A percentile compares a stretch with the other conserved stretches of the same genome.
Evolutionary conservation across 2,797 vertebrate genomes (phyloP).

Genomic region (Sebastes cheni): DNA sequence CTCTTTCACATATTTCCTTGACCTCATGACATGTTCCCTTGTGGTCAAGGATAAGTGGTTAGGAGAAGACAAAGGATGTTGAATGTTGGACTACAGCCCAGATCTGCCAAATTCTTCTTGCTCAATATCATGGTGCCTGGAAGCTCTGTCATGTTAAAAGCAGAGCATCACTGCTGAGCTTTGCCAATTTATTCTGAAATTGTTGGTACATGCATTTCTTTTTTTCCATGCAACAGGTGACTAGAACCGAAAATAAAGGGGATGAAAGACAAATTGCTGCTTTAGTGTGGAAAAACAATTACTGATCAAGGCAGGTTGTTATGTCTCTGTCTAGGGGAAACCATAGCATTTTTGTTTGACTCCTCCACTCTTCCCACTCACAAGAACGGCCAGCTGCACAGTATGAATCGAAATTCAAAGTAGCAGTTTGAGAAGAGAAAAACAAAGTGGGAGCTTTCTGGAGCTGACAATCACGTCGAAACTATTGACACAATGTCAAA

Average conservation of each 20-base stretch:
- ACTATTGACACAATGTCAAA: background rate
- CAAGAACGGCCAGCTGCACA: background rate
- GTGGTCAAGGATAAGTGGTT: background rate
- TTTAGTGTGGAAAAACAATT: slow-evolving; percentile 3
- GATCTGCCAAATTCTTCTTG: slow-evolving; percentile 10
- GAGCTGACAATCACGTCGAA: background rate
- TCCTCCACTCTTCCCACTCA: background rate
- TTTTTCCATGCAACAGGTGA: background rate
- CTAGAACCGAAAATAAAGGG: background rate
- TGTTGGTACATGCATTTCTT: background rate
- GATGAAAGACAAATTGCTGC: background rate
- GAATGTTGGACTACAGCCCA: background rate
- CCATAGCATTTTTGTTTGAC: background rate
- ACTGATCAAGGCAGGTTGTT: background rate
- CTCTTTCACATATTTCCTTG: background rate
- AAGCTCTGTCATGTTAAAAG: slow-evolving; percentile 6
- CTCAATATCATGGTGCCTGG: slow-evolving; percentile 7
- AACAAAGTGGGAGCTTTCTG: background rate
- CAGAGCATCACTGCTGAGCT: background rate
- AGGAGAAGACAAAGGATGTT: background rate
- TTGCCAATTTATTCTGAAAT: background rate
- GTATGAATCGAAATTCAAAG: background rate
- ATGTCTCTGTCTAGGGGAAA: background rate
- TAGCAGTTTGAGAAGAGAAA: background rate
- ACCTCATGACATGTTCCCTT: background rate